Evolutionary conservation across 2,113 vertebrate species (phyloP), one percentile per base, ranked within the genome.

Genomic region (Candoia aspera): DNA sequence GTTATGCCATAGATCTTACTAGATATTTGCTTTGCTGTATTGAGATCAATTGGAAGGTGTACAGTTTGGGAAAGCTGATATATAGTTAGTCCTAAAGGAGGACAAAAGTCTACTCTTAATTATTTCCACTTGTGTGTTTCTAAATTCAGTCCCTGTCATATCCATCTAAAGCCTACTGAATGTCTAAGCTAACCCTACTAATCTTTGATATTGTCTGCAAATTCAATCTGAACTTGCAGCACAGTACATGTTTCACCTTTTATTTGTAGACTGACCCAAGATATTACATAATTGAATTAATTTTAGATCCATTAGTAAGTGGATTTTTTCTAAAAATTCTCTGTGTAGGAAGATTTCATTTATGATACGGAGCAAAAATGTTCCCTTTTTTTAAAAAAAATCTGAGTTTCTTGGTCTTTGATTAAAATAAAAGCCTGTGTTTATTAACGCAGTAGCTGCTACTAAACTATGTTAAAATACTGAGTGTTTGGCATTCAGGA

Each of bases 391-490:
- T 42, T 10, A 60, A 49, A 21, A 60, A 33, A 29, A n/a, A 54
- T 54, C 6, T 54, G 24, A 60, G 17, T 24, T 87, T 87, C n/a
- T 17, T 21, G 26, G 49, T 6, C 21, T 55, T 26, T 58, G 1
- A 53, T 49, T 33, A 84, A 53, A 92, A 88, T 46, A 8, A 21
- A 73, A 73, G 33, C 2, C 6, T 37, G 68, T 37, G 42, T 23
- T 84, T 0, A 49, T 42, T 86, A 59, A 29, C 42, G 23, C 33
- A 57, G 1, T 90, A 0, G 42, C 13, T 46, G 2, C 0, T 85
- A 64, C 13, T 91, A 59, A 5, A 85, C 17, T 15, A 9, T 84
- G 12, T 62, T 86, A 21, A 92, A 93, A 86, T 46, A 0, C 33
- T 79, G 0, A 58, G 2, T 0, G 23, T 64, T 60, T 68, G 46